Base-by-base conservation (phyloP, 2,888 invertebrate genomes). In the Parthenolecanium corni region DNA sequence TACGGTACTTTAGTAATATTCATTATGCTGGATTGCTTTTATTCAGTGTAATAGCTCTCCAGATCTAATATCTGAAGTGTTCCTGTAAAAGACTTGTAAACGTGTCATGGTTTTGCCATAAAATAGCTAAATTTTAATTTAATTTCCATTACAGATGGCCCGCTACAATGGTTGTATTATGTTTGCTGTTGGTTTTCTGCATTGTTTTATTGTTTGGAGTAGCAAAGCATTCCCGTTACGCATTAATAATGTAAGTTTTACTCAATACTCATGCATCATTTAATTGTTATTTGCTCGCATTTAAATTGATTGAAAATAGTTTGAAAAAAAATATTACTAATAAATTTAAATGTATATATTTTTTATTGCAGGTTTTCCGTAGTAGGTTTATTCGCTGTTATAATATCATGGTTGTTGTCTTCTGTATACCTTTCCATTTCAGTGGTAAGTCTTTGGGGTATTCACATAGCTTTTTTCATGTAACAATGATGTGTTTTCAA, bases 201-300 rank as follows among this genome's bases (percentile, higher is more conserved):
- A 85, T 93, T 65, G 84, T 93, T 66, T 80, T 93, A 70, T 79
- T 94, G 66, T 88, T 92, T 69, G 94, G 92, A 66, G 89, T 93
- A 66, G 89, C 90, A 18, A 78, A 86, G 24, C 89, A 92, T 74
- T 91, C 89, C 18, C 82, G 92, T 56, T 90, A 91, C 71, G 89
- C 91, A 58, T 80, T 94, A 61, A 86, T 94, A 70, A 81, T 89
- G 77, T 81, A 73, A 76, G 78, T 64, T 57, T 40, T 1, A 47
- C 11, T 9, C 9, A 14, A n/a, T 4, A 31, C 25, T 52, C 12
- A 11, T 16, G 6, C 12, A 2, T 20, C 23, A 24, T 9, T 2
- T 36, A 36, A 9, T 53, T 25, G n/a, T 1, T 9, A 12, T 3
- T 47, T n/a, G 23, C 51, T 46, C n/a, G 18, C 46, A 16, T 46